A percentile compares a stretch with the other conserved stretches of the same genome.
Conservation (phyloP, 1,140 invertebrate genomes). For the Ceratina australensis region DNA sequence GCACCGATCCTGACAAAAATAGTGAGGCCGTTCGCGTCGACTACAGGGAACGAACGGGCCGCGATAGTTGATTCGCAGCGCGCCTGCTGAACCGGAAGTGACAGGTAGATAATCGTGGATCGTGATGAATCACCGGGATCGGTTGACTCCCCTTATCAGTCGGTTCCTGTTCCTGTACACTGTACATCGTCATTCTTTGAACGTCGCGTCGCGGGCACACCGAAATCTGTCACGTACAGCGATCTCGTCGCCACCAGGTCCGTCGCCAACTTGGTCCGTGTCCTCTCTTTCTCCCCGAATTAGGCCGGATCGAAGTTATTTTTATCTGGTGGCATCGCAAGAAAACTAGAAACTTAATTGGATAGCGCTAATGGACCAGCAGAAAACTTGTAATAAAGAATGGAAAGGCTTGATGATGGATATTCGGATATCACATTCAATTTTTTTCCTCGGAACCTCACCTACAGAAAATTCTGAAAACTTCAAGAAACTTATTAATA, state of each 20-base stretch:
- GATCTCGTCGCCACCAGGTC: slow-evolving; percentile 3
- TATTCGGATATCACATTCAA: too few relatives aligned
- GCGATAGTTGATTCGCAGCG: slow-evolving; percentile 54
- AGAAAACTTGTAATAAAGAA: too few relatives aligned
- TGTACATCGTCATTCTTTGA: slow-evolving; percentile 34
- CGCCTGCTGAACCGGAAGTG: slow-evolving; percentile 48
- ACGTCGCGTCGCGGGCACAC: slow-evolving; percentile 37
- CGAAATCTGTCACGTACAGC: slow-evolving; percentile 54
- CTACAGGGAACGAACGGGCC: background rate
- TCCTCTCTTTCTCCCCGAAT: slow-evolving; percentile 36
- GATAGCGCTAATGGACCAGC: slow-evolving; percentile 16
- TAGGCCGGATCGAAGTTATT: slow-evolving; percentile 67
- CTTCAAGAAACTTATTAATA: too few relatives aligned
- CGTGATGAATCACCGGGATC: slow-evolving; percentile 54
- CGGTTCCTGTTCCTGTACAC: background rate
- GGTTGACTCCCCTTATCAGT: slow-evolving; percentile 46
- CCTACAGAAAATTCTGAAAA: too few relatives aligned
- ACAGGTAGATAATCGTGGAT: slow-evolving; percentile 59
- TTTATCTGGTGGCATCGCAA: slow-evolving; percentile 58
- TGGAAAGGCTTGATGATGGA: too few relatives aligned
- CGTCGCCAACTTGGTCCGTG: background rate
- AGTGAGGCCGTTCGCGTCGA: background rate
- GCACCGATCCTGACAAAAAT: background rate
- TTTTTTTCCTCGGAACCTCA: too few relatives aligned
- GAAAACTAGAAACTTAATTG: slow-evolving; percentile 57